Evolutionary conservation across 2,888 invertebrate species (phyloP).

Genomic region (Acheta domesticus): DNA sequence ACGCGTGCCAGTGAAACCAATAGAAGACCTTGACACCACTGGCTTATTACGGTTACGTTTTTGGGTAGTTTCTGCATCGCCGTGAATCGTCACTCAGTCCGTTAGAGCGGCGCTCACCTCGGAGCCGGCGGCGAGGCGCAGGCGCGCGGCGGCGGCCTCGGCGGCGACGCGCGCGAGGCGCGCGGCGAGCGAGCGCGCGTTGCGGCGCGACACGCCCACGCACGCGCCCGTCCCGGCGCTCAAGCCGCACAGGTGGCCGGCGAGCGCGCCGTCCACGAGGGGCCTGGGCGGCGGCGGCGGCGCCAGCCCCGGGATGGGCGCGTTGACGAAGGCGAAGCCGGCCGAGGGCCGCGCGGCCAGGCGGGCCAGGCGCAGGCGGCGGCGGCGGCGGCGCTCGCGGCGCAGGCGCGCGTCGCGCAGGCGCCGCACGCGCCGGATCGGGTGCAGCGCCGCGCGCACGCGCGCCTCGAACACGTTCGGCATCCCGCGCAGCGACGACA

Average conservation of each 20-base stretch:
- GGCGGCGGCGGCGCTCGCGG: not conserved
- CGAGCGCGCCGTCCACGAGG: not conserved
- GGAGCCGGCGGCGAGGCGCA: slow-evolving; percentile 18
- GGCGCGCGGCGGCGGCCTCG: not conserved
- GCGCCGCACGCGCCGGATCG: not conserved
- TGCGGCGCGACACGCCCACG: not conserved
- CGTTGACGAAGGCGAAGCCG: not conserved
- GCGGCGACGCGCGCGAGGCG: not conserved
- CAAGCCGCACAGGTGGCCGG: not conserved
- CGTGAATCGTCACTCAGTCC: too few relatives aligned
- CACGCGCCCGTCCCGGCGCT: not conserved
- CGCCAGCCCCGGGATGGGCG: not conserved
- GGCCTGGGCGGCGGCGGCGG: not conserved
- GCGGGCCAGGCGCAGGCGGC: not conserved
- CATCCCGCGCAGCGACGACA: not conserved
- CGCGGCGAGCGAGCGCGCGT: not conserved
- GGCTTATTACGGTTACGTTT: too few relatives aligned
- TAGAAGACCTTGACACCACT: too few relatives aligned
- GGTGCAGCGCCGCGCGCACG: not conserved
- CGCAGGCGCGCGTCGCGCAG: not conserved
- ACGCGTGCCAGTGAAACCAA: too few relatives aligned
- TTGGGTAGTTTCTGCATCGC: too few relatives aligned
- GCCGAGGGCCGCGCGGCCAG: not conserved
- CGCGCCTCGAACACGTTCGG: not conserved
- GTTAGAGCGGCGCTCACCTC: not conserved